Conservation (phyloP, 1,140 invertebrate genomes). For the Potamilus streckersoni region DNA sequence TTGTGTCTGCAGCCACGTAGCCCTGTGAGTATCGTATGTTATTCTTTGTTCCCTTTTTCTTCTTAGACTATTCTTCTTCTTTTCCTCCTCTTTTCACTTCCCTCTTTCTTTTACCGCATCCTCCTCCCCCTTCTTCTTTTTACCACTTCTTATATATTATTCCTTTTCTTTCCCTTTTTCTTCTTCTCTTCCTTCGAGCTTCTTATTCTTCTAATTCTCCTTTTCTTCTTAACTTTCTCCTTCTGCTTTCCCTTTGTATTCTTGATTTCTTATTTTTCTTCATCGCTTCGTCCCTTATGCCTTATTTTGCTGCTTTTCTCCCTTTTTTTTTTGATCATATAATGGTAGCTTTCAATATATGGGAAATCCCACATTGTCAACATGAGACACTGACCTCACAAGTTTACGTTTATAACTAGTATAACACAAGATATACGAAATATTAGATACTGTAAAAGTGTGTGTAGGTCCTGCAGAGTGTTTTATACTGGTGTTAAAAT, state of each 20-base stretch:
- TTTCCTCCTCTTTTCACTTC: slow-evolving; percentile 12
- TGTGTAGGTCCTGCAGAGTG: too few species aligned
- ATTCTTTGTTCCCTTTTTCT: slow-evolving; percentile 8
- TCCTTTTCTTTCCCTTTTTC: not conserved
- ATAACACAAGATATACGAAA: too few species aligned
- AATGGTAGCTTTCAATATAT: too few species aligned
- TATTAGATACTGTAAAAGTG: too few species aligned
- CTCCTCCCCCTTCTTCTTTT: not conserved
- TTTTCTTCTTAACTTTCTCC: not conserved
- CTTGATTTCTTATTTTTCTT: slow-evolving; percentile 8
- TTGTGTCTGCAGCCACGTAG: too few species aligned
- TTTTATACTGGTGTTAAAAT: too few species aligned
- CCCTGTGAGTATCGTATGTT: too few species aligned
- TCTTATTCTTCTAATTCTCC: slow-evolving; percentile 5
- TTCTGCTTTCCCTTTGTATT: slow-evolving; percentile 2
- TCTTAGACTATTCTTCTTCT: slow-evolving; percentile 4
- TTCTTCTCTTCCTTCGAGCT: not conserved
- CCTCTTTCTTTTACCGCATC: slow-evolving; percentile 5
- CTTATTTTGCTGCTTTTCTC: not conserved
- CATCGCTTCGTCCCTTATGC: not conserved
- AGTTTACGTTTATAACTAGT: too few species aligned
- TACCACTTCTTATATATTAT: not conserved
- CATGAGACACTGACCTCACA: too few species aligned
- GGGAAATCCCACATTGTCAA: too few species aligned
- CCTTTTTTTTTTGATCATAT: too few species aligned